A percentile compares a stretch with the other conserved stretches of the same genome.
Evolutionary conservation across 1,140 invertebrate genomes (phyloP).

Genomic region (Trinorchestia longiramus): DNA sequence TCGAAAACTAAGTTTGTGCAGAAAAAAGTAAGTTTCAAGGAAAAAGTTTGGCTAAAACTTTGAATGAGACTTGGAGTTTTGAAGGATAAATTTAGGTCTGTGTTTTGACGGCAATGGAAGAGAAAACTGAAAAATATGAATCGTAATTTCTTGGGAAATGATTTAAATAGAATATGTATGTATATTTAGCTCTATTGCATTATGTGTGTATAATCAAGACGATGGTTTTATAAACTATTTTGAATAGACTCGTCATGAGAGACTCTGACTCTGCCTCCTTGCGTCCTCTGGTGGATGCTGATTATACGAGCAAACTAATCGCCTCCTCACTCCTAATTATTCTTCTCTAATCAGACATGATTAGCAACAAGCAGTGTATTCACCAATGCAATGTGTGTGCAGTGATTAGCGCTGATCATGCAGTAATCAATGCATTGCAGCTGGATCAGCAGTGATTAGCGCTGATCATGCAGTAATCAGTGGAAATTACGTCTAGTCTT

Average conservation of each 20-base stretch:
- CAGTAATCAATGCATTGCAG: too few relatives aligned
- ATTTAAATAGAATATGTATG: slow-evolving; percentile 47
- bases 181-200: not conserved
- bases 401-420: too few relatives aligned
- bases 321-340: too few relatives aligned
- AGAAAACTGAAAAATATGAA: not conserved
- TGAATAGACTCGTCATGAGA: not conserved
- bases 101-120: not conserved
- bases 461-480: too few relatives aligned
- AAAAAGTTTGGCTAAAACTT: not conserved
- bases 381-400: too few relatives aligned
- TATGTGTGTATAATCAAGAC: slow-evolving; percentile 33
- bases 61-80: not conserved
- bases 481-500: not conserved
- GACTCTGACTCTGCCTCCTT: too few relatives aligned
- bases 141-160: slow-evolving; percentile 11
- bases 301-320: too few relatives aligned
- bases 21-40: not conserved
- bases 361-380: too few relatives aligned
- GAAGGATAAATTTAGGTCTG: not conserved
- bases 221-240: not conserved
- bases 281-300: too few relatives aligned
- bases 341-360: too few relatives aligned
- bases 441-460: too few relatives aligned
- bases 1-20: not conserved